These are phyloP conservation scores for Peromyscus maniculatus DNA, from an alignment of 2,113 vertebrate species.

Conservation along the genomic window DNA sequence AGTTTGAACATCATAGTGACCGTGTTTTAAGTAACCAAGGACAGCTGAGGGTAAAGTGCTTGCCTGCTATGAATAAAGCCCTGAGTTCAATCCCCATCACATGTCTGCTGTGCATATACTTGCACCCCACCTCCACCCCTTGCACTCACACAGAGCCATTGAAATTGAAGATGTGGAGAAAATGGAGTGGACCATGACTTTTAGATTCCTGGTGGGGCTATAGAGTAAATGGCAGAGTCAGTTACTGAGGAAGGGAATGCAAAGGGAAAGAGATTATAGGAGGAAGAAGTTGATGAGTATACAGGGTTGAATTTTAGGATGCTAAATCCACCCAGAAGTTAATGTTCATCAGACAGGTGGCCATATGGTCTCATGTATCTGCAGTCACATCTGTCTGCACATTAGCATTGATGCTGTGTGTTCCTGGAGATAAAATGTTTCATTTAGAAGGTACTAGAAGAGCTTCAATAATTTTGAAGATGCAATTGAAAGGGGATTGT, in stretches of 20 bases:
- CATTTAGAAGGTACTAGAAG: background rate
- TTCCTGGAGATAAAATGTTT: background rate
- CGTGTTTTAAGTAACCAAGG: background rate
- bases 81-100: background rate
- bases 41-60: background rate
- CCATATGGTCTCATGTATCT: background rate
- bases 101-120: background rate
- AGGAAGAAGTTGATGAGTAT: background rate
- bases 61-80: background rate
- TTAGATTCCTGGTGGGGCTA: background rate
- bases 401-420: background rate
- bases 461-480: constrained; percentile 10
- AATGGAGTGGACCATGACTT: background rate
- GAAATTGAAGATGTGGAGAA: background rate
- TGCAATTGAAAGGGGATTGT: background rate
- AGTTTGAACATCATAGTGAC: background rate
- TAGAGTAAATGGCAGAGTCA: background rate
- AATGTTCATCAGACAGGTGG: background rate
- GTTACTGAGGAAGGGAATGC: background rate
- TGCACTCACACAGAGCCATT: background rate
- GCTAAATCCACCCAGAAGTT: background rate
- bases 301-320: background rate
- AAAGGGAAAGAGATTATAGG: background rate
- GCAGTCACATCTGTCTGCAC: background rate
- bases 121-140: too few relatives aligned